Evolutionary conservation across 2,113 vertebrate genomes (phyloP), one percentile per base, ranked within the genome.

Genomic region (Hippocampus comes): DNA sequence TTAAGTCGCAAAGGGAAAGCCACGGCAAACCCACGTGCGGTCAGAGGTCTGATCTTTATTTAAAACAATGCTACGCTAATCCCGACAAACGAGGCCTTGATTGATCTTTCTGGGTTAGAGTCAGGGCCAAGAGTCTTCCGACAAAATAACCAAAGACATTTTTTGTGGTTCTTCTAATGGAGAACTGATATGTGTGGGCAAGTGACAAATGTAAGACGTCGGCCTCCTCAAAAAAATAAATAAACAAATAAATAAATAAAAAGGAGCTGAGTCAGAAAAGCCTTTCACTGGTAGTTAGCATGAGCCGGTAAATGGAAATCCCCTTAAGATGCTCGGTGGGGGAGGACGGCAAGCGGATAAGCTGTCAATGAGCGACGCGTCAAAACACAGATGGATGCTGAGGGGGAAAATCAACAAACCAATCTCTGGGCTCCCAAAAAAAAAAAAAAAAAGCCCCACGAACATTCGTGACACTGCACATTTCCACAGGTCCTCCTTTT

Each of bases 271-370:
- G 59, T 79, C 57, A 78, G 68, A 74, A 73, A 77, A 80, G 60
- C 71, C 80, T 64, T 74, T n/a, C 76, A 73, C 74, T 81, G 80
- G 76, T 78, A 70, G 68, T 78, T 74, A 77, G 74, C 21, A 30
- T 81, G 67, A 87, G 81, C 85, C 84, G 74, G 78, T 89, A 90
- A 89, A 49, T 43, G 77, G 63, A 81, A 82, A 88, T 83, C 86
- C 76, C 65, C 68, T 82, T 84, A 84, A 74, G 70, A 69, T 34
- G 25, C 72, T 68, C 71, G 8, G 46, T n/a, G 34, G 42, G 21
- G 15, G 25, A 30, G 38, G 20, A 10, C 2, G 43, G 27, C n/a
- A 15, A 67, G n/a, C 27, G 69, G 76, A 68, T 70, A 73, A 76
- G 23, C 48, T 71, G 48, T 76, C 49, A 79, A 77, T 49, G 76